Evolutionary conservation across 1,140 invertebrate genomes (phyloP).

Genomic region (Thereuonema tuberculata): DNA sequence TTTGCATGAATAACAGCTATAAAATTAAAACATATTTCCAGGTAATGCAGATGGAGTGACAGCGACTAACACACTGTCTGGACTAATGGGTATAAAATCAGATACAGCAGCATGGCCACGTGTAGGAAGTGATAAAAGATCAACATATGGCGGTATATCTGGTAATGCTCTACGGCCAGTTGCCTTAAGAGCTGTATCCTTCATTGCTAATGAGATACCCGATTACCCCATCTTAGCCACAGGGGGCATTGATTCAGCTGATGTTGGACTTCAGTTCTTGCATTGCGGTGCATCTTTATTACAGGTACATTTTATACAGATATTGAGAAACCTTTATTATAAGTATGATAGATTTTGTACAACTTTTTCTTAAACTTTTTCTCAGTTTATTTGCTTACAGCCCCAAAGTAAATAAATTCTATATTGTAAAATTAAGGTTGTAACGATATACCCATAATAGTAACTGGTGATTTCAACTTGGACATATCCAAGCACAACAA

Average conservation of each 20-base stretch:
- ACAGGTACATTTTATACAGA: conserved; percentile 53
- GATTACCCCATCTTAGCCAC: conserved; percentile 87
- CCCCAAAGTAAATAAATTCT: no score
- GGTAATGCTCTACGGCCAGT: conserved; percentile 91
- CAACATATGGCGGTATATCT: conserved; percentile 92
- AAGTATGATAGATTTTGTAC: no score
- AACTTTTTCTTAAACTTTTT: no score
- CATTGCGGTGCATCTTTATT: conserved; percentile 78
- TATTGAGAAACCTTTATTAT: no score
- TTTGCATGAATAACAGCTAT: no score
- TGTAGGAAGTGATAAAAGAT: conserved; percentile 61
- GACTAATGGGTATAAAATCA: conserved; percentile 72
- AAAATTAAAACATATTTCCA: no score
- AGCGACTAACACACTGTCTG: conserved; percentile 90
- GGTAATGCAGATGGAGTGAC: conserved; percentile 87
- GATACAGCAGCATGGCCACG: conserved; percentile 79
- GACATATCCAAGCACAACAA: no score
- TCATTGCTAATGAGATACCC: conserved; percentile 65
- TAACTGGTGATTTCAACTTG: no score
- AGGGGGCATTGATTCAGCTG: conserved; percentile 90
- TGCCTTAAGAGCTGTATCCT: conserved; percentile 74
- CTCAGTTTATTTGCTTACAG: no score
- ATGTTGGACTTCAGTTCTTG: conserved; percentile 82
- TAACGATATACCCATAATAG: no score
- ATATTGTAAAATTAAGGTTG: no score